phyloP scores from a whole-genome alignment of 2,113 vertebrate genomes.

The Nothoprocta perdicaria region DNA sequence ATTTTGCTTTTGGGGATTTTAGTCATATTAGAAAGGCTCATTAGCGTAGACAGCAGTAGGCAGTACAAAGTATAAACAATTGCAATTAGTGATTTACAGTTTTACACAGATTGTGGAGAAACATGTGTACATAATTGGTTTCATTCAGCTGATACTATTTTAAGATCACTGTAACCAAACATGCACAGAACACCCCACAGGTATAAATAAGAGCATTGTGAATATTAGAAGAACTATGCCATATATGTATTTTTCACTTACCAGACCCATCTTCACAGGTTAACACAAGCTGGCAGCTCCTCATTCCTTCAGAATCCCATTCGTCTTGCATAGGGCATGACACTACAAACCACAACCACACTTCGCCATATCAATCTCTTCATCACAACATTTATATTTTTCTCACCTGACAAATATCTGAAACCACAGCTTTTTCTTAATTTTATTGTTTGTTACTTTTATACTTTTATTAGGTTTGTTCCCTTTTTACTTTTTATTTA shows the following conservation, averaged over 20 bases:
- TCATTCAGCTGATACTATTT: not conserved
- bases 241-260: not conserved
- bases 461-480: not conserved
- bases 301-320: not conserved
- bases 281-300: not conserved
- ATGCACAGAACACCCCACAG: not conserved
- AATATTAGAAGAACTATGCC: not conserved
- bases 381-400: not conserved
- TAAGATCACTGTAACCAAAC: not conserved
- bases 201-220: not conserved
- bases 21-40: not conserved
- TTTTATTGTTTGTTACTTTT: not conserved
- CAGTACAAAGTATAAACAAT: not conserved
- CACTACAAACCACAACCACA: not conserved
- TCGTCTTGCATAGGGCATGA: not conserved
- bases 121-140: accelerated
- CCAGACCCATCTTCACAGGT: not conserved
- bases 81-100: not conserved
- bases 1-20: not conserved
- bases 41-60: not conserved
- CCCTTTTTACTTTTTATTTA: not conserved
- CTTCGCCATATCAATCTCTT: not conserved
- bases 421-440: not conserved
- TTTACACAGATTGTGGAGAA: not conserved
- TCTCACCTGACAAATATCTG: not conserved